Percentiles rank a stretch among this genome's conserved stretches.
These are phyloP conservation scores for Furnarius figulus DNA, from an alignment of 2,113 vertebrate species.

Conservation along the genomic window DNA sequence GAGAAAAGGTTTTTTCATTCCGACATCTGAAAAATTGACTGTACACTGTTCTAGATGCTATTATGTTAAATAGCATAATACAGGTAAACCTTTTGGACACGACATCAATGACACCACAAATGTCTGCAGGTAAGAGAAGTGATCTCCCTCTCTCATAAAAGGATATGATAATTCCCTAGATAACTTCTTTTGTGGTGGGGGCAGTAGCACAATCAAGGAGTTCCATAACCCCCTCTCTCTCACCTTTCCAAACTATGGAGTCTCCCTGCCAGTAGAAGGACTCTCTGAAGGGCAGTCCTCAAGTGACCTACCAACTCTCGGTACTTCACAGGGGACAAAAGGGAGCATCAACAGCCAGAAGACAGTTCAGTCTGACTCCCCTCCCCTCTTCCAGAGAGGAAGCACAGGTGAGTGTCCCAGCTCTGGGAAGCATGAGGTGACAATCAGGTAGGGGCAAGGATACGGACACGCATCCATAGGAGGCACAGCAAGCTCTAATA, in stretches of 20 bases:
- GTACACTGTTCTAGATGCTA: neutral
- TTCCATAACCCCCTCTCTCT: neutral
- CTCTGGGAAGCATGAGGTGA: neutral
- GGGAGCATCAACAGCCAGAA: neutral
- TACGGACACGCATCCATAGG: neutral
- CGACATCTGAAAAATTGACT: neutral
- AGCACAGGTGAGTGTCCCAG: neutral
- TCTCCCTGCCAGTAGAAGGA: neutral
- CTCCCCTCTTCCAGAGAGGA: neutral
- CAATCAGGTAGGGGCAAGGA: neutral
- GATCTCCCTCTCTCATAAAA: neutral
- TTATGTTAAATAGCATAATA: neutral
- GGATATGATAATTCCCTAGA: neutral
- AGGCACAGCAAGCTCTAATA: neutral
- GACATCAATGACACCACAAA: accelerated
- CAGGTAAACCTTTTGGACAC: neutral
- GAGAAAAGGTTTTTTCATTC: neutral
- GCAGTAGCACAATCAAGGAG: neutral
- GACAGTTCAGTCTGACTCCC: neutral
- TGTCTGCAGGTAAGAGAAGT: neutral
- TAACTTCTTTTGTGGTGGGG: neutral
- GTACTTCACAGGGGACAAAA: neutral
- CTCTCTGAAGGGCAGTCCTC: neutral
- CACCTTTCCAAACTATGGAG: neutral
- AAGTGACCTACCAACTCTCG: neutral